Conservation (phyloP, 2,888 invertebrate species). For the Arge pagana region DNA sequence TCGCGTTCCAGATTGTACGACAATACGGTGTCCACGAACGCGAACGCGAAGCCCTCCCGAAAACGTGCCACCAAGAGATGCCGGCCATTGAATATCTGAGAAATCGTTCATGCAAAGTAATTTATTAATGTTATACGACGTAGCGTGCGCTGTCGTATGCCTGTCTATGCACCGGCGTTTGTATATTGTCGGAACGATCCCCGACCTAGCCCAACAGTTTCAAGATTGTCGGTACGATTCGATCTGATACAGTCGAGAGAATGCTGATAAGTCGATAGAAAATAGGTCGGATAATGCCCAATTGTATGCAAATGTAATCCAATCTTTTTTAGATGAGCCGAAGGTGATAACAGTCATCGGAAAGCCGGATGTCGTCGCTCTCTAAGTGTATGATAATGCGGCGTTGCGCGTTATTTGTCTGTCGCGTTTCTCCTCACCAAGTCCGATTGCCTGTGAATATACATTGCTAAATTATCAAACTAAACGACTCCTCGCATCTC, state of each 20-base stretch:
- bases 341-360: conserved; percentile 23
- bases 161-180: neutral
- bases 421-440: neutral
- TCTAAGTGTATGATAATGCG: conserved; percentile 21
- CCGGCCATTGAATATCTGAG: no score
- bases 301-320: conserved; percentile 44
- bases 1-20: no score
- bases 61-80: no score
- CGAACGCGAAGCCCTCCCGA: no score
- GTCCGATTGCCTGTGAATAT: conserved; percentile 14
- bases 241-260: conserved; percentile 4
- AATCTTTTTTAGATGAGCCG: conserved; percentile 31
- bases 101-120: no score
- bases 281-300: conserved; percentile 37
- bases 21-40: no score
- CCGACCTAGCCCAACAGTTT: conserved; percentile 19
- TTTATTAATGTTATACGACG: no score
- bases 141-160: neutral
- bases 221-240: conserved; percentile 15
- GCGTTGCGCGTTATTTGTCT: conserved; percentile 12
- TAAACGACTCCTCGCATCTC: no score
- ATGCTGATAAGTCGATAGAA: conserved; percentile 12
- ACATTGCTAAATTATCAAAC: no score
- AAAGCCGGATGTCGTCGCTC: conserved; percentile 32
- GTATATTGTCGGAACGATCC: conserved; percentile 3